Percentiles rank a stretch among this genome's conserved stretches.
Conservation (phyloP, 2,888 invertebrate genomes). For the Thymelicus acteon region DNA sequence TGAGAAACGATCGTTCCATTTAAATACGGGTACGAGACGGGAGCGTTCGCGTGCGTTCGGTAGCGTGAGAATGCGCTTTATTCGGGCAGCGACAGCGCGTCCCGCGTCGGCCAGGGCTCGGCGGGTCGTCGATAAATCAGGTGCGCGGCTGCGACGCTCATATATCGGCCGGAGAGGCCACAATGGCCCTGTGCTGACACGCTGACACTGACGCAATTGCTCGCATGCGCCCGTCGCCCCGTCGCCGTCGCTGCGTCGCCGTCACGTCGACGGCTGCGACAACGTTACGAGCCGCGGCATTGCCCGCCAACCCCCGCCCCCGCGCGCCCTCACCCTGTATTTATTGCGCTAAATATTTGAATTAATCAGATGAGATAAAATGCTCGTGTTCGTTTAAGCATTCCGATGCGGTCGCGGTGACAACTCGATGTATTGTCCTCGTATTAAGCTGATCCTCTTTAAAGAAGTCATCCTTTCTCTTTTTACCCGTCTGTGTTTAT, state of each 20-base stretch:
- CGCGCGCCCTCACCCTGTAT: slow-evolving; percentile 58
- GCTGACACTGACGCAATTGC: slow-evolving; percentile 79
- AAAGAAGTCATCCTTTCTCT: slow-evolving; percentile 68
- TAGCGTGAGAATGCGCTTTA: slow-evolving; percentile 84
- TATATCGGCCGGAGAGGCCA: slow-evolving; percentile 72
- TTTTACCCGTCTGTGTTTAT: slow-evolving; percentile 49
- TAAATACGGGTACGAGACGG: slow-evolving; percentile 77
- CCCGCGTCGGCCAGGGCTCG: slow-evolving; percentile 56
- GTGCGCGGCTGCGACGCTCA: slow-evolving; percentile 63
- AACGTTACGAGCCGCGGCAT: slow-evolving; percentile 52
- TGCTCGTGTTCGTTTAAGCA: slow-evolving; percentile 77
- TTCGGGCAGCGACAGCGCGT: slow-evolving; percentile 75
- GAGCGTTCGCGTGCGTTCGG: slow-evolving; percentile 82
- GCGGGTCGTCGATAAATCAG: slow-evolving; percentile 81
- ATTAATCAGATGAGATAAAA: slow-evolving; percentile 84
- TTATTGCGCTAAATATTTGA: slow-evolving; percentile 84
- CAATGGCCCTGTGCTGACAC: slow-evolving; percentile 75
- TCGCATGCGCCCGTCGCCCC: slow-evolving; percentile 70
- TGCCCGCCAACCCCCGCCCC: slow-evolving; percentile 53
- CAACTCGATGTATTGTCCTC: slow-evolving; percentile 82
- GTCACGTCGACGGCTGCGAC: slow-evolving; percentile 53
- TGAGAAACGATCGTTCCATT: slow-evolving; percentile 83
- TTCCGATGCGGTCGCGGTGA: slow-evolving; percentile 81
- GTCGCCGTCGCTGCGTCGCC: slow-evolving; percentile 51
- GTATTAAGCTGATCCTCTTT: slow-evolving; percentile 70